A percentile compares a stretch with the other conserved stretches of the same genome.
These are phyloP conservation scores for Danio rerio DNA, from an alignment of 2,113 vertebrate species.

Conservation along the genomic window GRCz12tu NC_133199.1:21109001-21109500, in stretches of 20 bases:
- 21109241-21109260: slow-evolving; percentile 3
- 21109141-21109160: slow-evolving; percentile 64
- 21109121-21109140: slow-evolving; percentile 76
- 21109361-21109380: too few species aligned
- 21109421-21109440: background rate
- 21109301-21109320: background rate
- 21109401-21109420: background rate
- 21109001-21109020: slow-evolving; percentile 24
- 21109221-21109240: background rate
- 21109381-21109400: too few species aligned
- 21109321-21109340: background rate
- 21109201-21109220: slow-evolving; percentile 12
- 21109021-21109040: slow-evolving; percentile 24
- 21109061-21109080: slow-evolving; percentile 40
- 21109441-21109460: background rate
- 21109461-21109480: background rate
- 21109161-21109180: slow-evolving; percentile 5
- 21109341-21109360: too few species aligned
- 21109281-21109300: background rate
- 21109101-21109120: slow-evolving; percentile 68
- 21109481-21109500: background rate
- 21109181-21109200: slow-evolving; percentile 2
- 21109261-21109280: background rate
- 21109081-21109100: slow-evolving; percentile 39
- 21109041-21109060: slow-evolving; percentile 31